These are phyloP conservation scores for Terebella lapidaria DNA, from an alignment of 2,888 invertebrate genomes.

Conservation along the genomic window DNA sequence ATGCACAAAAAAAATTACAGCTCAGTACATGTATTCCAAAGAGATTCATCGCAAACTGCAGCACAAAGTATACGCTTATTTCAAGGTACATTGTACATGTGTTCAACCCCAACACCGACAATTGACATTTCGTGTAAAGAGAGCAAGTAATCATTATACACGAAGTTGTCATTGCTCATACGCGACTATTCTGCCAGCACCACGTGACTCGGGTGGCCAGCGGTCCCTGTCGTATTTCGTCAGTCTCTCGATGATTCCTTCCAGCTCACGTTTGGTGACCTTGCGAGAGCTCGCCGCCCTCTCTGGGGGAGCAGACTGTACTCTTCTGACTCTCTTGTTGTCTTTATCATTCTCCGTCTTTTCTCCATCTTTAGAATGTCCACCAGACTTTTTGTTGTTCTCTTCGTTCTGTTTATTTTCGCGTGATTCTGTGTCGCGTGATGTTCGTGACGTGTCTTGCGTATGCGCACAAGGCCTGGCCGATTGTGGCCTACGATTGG, in stretches of 20 bases:
- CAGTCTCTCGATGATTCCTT: neutral
- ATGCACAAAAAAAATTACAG: no score
- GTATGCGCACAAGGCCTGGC: neutral
- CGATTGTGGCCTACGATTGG: neutral
- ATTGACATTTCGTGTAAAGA: no score
- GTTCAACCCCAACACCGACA: no score
- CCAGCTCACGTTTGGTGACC: neutral
- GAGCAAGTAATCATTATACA: no score
- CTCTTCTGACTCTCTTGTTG: neutral
- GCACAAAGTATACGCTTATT: no score
- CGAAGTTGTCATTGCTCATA: no score
- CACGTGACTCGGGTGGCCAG: neutral
- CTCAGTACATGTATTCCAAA: no score
- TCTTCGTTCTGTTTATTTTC: neutral
- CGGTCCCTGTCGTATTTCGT: neutral
- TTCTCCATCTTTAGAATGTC: no score
- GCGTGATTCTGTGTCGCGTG: neutral
- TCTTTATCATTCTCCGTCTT: neutral
- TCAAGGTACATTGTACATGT: no score
- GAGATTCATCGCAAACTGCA: no score
- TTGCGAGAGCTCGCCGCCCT: neutral
- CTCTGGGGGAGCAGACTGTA: neutral
- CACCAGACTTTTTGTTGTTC: no score
- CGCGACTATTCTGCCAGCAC: no score
- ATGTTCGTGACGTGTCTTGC: neutral